These are phyloP conservation scores for Gnathonemus echidnorhynchus DNA, from an alignment of 2,113 vertebrate genomes.

Conservation along the genomic window DNA sequence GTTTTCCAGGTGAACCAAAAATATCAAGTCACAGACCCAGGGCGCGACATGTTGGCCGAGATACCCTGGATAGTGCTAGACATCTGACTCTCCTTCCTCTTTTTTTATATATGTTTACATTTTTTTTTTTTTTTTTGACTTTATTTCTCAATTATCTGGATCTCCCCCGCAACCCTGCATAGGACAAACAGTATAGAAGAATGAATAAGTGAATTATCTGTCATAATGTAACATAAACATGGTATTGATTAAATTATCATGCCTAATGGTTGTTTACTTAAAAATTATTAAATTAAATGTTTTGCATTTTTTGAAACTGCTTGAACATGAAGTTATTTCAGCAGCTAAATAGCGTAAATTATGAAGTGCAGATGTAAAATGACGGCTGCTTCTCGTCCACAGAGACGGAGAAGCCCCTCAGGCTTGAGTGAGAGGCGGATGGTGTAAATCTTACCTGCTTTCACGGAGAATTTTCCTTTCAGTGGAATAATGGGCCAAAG, in stretches of 20 bases:
- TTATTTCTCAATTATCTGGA: background rate
- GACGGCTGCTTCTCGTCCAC: background rate
- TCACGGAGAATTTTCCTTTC: background rate
- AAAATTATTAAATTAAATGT: background rate
- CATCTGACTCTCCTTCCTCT: background rate
- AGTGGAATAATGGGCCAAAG: background rate
- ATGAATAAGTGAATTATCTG: background rate
- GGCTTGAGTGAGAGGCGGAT: background rate
- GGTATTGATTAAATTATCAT: background rate
- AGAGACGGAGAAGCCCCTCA: background rate
- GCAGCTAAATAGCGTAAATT: background rate
- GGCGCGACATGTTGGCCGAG: background rate
- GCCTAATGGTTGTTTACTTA: background rate
- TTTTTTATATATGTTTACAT: background rate
- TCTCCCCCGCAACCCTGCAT: background rate
- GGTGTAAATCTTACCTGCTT: background rate
- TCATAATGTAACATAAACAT: background rate
- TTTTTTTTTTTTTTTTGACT: too few relatives aligned
- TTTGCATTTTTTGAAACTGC: background rate
- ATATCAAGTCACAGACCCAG: background rate
- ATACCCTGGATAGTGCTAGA: background rate
- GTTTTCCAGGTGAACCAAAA: background rate
- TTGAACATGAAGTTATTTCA: background rate
- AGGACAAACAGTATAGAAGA: background rate
- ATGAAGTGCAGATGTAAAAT: background rate